Conservation (phyloP, 2,797 vertebrate genomes). For the Pseudochromis fuscus region DNA sequence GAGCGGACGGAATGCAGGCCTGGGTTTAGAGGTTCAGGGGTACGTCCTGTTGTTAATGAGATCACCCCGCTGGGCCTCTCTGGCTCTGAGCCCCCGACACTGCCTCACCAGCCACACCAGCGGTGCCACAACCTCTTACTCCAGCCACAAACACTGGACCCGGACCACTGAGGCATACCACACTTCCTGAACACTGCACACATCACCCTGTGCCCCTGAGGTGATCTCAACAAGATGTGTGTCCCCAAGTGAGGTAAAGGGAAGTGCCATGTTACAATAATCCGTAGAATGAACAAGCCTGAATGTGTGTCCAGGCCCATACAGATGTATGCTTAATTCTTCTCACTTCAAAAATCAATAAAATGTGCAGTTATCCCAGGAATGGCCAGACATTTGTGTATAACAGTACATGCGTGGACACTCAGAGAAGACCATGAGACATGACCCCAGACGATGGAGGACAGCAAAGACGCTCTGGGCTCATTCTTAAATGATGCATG, state of each 20-base stretch:
- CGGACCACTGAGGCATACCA: conserved; percentile 28
- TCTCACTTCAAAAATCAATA: background rate
- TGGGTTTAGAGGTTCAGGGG: conserved; percentile 79
- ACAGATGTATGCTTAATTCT: background rate
- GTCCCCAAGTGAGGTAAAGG: conserved; percentile 2
- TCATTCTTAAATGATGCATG: conserved; percentile 62
- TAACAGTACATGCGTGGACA: background rate
- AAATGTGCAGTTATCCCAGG: background rate
- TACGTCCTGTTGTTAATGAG: conserved; percentile 81
- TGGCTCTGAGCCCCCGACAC: conserved; percentile 57
- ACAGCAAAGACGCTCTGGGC: conserved; percentile 32
- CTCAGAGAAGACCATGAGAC: conserved; percentile 39
- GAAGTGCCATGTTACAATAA: background rate
- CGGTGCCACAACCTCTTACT: conserved; percentile 33
- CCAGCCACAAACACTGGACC: conserved; percentile 27
- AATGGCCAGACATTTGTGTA: background rate
- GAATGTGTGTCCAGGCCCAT: conserved; percentile 3
- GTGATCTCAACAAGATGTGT: conserved; percentile 26
- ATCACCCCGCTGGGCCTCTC: conserved; percentile 73
- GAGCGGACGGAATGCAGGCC: conserved; percentile 69
- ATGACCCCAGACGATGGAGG: conserved; percentile 31
- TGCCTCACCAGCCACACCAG: conserved; percentile 53
- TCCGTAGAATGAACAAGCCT: background rate
- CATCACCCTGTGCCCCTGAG: conserved; percentile 8
- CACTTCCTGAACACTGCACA: conserved; percentile 35